A percentile compares a stretch with the other conserved stretches of the same genome.
Evolutionary conservation across 2,113 vertebrate genomes (phyloP).

Genomic region (Hyaena hyaena): DNA sequence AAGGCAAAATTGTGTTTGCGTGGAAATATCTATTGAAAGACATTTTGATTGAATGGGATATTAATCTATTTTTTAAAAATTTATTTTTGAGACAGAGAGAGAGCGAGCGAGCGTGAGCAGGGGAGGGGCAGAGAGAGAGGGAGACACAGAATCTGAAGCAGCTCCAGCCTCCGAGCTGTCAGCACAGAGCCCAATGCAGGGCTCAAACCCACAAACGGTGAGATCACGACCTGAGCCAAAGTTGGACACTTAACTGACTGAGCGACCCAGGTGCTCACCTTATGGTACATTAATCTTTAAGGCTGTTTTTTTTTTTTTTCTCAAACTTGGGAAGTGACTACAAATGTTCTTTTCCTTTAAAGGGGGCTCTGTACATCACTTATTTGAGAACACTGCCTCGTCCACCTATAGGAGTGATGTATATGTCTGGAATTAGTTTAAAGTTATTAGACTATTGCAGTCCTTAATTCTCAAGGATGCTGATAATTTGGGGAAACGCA

Average conservation of each 20-base stretch:
- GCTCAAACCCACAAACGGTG: no score
- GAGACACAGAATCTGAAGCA: no score
- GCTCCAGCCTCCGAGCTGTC: no score
- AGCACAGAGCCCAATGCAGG: no score
- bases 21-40: background rate
- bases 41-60: background rate
- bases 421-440: background rate
- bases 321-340: background rate
- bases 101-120: no score
- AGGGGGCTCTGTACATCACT: background rate
- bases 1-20: background rate
- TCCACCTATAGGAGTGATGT: accelerated
- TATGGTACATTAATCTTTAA: accelerated
- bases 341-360: background rate
- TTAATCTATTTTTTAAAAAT: no score
- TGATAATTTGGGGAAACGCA: background rate
- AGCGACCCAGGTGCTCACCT: no score
- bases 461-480: background rate
- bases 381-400: background rate
- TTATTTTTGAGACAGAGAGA: no score
- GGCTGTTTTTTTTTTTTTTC: background rate
- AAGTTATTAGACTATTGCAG: background rate
- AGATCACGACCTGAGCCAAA: no score
- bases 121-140: no score
- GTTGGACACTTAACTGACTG: no score